phyloP scores from a whole-genome alignment of 2,888 invertebrate genomes.

The Agapetus fuscipes region DNA sequence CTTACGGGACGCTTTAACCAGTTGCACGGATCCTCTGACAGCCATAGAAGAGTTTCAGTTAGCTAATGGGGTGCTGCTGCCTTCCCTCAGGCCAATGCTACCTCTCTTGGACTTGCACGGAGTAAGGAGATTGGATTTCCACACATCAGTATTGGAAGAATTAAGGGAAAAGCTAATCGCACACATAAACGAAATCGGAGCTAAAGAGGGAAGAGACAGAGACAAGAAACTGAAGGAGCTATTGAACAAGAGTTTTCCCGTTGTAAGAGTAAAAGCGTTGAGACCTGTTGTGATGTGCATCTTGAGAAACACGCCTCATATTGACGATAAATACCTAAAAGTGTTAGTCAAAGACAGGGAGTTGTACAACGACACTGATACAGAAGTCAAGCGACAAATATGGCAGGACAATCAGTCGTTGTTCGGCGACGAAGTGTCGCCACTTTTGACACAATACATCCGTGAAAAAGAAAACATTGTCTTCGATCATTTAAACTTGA shows the following conservation, averaged over 20 bases:
- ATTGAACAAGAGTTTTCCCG: conserved; percentile 85
- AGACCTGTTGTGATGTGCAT: conserved; percentile 94
- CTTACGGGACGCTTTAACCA: conserved; percentile 84
- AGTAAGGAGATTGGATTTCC: conserved; percentile 86
- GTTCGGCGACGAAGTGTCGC: conserved; percentile 96
- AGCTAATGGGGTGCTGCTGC: conserved; percentile 84
- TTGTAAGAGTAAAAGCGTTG: conserved; percentile 81
- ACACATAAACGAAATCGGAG: conserved; percentile 77
- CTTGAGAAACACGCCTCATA: conserved; percentile 82
- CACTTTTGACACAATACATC: conserved; percentile 85
- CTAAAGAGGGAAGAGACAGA: conserved; percentile 58
- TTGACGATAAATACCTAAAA: conserved; percentile 68
- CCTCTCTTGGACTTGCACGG: conserved; percentile 92
- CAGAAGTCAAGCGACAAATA: conserved; percentile 94
- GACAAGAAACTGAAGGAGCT: conserved; percentile 85
- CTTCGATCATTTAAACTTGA: conserved; percentile 78
- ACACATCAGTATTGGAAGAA: conserved; percentile 85
- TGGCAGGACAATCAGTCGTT: conserved; percentile 97
- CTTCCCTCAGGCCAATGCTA: conserved; percentile 88
- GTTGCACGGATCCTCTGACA: conserved; percentile 91
- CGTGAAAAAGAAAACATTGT: conserved; percentile 87
- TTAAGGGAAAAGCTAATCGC: conserved; percentile 55
- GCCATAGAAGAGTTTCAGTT: conserved; percentile 99
- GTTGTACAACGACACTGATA: conserved; percentile 87
- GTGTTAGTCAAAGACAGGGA: conserved; percentile 71